Evolutionary conservation across 2,888 invertebrate genomes (phyloP), one percentile per base, ranked within the genome.

Genomic region (Scaeva pyrastri): DNA sequence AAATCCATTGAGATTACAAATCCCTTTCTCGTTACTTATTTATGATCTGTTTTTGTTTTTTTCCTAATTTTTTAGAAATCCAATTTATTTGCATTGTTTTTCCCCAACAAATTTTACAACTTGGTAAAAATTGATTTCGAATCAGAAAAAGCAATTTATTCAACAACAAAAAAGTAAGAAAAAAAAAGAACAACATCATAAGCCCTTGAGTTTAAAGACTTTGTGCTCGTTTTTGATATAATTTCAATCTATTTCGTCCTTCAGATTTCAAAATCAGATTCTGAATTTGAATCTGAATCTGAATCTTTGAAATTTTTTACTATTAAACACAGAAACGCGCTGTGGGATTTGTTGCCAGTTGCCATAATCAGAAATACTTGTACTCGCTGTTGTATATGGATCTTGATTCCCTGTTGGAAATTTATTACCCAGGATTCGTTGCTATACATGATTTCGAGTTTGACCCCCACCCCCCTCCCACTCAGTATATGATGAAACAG

Each of bases 341-440:
- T 23, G 23, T 23, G 72, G 62, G 60, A 58, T 79, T 72, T 73
- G 64, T 72, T 41, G 39, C 78, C 72, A 58, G 31, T 31, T 31
- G 31, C 31, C 31, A 31, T 45, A 45, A 55, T 45, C 75, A 66
- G 41, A 23, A 55, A 26, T 55, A 41, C 50, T 62, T 64, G 36
- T 52, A 5, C 5, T 31, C 5, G 31, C n/a, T n/a, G n/a, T n/a
- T n/a, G n/a, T n/a, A n/a, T n/a, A n/a, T 31, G 31, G 41, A 50
- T 70, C 39, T 70, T 55, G 11, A 43, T 39, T 50, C 41, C 41
- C 76, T 36, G 43, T 31, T 26, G 39, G 36, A n/a, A 45, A 78
- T 78, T 78, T 78, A 78, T 78, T 43, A 11, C 36, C 71, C 7
- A 36, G 39, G 19, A 11, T 19, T 39, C 48, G 7, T 19, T 19